Base-by-base conservation (phyloP, 1,140 invertebrate genomes). In the Habropoda laboriosa region DNA sequence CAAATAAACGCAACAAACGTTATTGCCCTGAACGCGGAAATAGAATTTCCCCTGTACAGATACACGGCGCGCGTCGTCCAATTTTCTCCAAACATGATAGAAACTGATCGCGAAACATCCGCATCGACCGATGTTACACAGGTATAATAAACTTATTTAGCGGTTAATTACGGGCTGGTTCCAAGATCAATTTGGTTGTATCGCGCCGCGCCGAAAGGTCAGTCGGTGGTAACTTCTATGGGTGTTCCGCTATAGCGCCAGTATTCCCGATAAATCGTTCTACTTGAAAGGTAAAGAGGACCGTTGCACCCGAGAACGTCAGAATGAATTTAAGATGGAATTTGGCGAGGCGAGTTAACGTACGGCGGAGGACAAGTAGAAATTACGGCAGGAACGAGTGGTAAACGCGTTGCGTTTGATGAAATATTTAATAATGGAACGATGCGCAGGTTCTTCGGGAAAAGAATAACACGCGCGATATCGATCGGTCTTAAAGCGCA, bases 121-220 rank as follows among this genome's bases (percentile, higher is more conserved):
- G 66, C 75, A 51, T 42, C 80, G 16, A 72, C 63, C 60, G 51
- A 60, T 40, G 45, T 58, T 35, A 30, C 72, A 40, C 72, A 40
- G n/a, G 45, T 42, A 76, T 76, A 71, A 77, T 80, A 53, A 82
- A 81, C 55, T 77, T 45, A 58, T 71, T 68, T 70, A 49, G 79
- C 45, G 71, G 58, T 60, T 81, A 53, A 64, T 74, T 30, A 21
- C 49, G 40, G 60, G 30, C 40, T 49, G 55, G 45, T 24, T 18
- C 5, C 47, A 21, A 45, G 40, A 42, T 5, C 40, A 42, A 12
- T 5, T 6, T 42, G 40, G 40, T 42, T 6, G 40, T n/a, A n/a
- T n/a, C n/a, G n/a, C n/a, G n/a, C n/a, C n/a, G n/a, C n/a, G n/a
- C n/a, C n/a, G n/a, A n/a, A n/a, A n/a, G n/a, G 40, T 42, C 5